Percentiles rank a stretch among this genome's conserved stretches.
Evolutionary conservation across 2,888 invertebrate species (phyloP).

Genomic region (Eilema sororculum): DNA sequence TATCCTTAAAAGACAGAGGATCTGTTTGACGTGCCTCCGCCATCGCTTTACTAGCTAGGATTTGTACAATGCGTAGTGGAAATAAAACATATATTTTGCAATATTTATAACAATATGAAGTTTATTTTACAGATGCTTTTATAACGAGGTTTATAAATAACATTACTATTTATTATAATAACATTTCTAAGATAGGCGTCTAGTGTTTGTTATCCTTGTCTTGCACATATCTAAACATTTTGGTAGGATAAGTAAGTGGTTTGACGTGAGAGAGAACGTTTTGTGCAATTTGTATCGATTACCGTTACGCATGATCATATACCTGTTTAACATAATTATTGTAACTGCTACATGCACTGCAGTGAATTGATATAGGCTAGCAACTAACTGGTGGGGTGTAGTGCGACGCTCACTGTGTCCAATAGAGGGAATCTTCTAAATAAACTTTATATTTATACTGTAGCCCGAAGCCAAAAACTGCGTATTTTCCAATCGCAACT

Average conservation of each 20-base stretch:
- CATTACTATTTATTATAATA: conserved; percentile 6
- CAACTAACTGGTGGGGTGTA: background rate
- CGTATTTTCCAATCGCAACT: too few species aligned
- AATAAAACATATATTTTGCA: conserved; percentile 26
- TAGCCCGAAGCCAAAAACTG: background rate
- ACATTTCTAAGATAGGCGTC: background rate
- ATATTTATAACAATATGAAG: conserved; percentile 13
- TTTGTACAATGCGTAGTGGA: conserved; percentile 22
- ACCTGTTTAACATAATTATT: background rate
- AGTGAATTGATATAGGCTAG: conserved; percentile 62
- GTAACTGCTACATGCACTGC: conserved; percentile 53
- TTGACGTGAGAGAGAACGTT: background rate
- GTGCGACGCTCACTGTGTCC: conserved; percentile 6
- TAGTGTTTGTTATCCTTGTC: background rate
- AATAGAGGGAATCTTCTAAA: background rate
- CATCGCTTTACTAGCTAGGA: conserved; percentile 17
- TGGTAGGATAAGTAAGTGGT: background rate
- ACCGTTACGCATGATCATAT: background rate
- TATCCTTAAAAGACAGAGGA: background rate
- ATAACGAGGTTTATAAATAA: conserved; percentile 9
- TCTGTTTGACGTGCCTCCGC: background rate
- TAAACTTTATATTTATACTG: background rate
- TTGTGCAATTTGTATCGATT: background rate
- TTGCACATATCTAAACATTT: background rate
- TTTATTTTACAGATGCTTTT: conserved; percentile 34